Evolutionary conservation across 2,113 vertebrate species (phyloP), one percentile per base, ranked within the genome.

Genomic region (Sarotherodon lohbergeri): DNA sequence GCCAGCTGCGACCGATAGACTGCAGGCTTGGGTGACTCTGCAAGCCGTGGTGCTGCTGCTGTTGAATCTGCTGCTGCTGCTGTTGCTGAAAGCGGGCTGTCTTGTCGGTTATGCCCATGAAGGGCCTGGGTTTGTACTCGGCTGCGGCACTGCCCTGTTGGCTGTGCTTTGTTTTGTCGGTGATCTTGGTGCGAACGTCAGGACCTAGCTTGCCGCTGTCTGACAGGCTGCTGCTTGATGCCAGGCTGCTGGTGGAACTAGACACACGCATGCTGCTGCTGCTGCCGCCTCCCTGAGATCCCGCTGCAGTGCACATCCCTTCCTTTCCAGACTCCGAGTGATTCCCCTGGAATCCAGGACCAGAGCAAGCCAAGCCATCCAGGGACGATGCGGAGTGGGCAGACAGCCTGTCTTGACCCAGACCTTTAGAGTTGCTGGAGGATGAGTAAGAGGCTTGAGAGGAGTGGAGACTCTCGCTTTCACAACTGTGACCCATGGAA

Each of bases 101-200:
- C 96, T 99, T 99, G 92, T 99, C 98, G 88, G 93, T 99, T 91
- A 99, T 95, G 11, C 98, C 99, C 99, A 99, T 99, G 80, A 99
- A 99, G 0, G 90, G 97, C 80, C 99, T 97, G 17, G 97, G 97
- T 76, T 98, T 97, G 91, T 97, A 97, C 29, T 99, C 99, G 0
- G 93, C 63, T 0, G 89, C 27, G 4, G 92, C 22, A 27, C 95
- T 4, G 5, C 95, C 93, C 91, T 94, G 97, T 39, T 95, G 93
- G 86, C 9, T 93, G 66, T 96, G 96, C 90, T 85, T 97, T 9
- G 79, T 4, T 1, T 90, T 96, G 73, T 99, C 98, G 3, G 91
- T 85, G 71, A 93, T 95, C 95, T 98, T 99, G 83, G 96, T 94
- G 7, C 97, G 97, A 57, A 97, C 95, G 1, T 99, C 98, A 0